These are phyloP conservation scores for Lucilia cuprina DNA, from an alignment of 1,140 invertebrate species.

Conservation along the genomic window DNA sequence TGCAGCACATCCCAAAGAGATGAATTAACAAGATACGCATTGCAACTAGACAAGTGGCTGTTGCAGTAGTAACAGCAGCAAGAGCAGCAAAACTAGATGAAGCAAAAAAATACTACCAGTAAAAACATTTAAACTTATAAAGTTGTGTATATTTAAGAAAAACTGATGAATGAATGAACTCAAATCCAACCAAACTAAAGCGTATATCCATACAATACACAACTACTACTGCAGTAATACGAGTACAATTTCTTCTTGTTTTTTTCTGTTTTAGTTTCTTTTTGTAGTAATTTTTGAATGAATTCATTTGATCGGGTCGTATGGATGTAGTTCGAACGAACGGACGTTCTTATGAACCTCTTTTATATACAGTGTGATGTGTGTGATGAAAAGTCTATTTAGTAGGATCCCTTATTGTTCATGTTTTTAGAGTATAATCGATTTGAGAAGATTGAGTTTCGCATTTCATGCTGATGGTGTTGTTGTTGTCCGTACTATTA, in stretches of 20 bases:
- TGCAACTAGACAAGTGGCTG: slow-evolving; percentile 20
- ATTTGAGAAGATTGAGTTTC: neutral
- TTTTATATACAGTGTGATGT: neutral
- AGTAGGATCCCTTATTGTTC: neutral
- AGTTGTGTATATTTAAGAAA: slow-evolving; percentile 18
- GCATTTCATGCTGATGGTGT: neutral
- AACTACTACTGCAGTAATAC: too few species aligned
- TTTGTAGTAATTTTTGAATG: neutral
- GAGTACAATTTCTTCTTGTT: neutral
- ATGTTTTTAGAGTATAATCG: neutral
- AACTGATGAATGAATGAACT: slow-evolving; percentile 5
- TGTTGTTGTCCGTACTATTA: neutral
- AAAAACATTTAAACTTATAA: neutral
- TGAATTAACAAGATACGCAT: slow-evolving; percentile 33
- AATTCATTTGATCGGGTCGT: neutral
- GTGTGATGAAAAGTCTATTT: neutral
- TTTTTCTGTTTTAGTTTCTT: neutral
- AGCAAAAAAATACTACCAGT: neutral
- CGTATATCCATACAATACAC: too few species aligned
- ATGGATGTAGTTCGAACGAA: neutral
- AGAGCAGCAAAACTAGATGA: neutral
- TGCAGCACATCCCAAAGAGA: slow-evolving; percentile 13
- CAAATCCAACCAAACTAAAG: neutral
- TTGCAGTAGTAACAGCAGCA: neutral
- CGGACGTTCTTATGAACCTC: too few species aligned